Conservation (phyloP, 2,113 vertebrate species). For the Ammospiza nelsoni region DNA sequence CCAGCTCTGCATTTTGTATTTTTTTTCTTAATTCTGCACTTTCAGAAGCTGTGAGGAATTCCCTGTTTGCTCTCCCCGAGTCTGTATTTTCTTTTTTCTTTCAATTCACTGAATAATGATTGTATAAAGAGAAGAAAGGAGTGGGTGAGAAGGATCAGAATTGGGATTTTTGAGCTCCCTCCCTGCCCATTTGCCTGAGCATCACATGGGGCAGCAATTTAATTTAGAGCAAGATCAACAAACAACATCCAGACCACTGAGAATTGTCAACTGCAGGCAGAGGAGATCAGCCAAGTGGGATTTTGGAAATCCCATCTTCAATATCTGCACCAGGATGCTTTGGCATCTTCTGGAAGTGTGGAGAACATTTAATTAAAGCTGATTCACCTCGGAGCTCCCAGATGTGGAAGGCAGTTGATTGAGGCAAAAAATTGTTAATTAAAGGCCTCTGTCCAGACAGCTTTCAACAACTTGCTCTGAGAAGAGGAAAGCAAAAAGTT, state of each 20-base stretch:
- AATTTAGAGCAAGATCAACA: not conserved
- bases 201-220: not conserved
- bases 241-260: not conserved
- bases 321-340: not conserved
- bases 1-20: not conserved
- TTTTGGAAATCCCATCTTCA: slow-evolving; percentile 16
- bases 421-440: not conserved
- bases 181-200: not conserved
- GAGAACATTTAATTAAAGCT: slow-evolving; percentile 33
- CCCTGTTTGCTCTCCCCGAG: not conserved
- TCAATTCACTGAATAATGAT: not conserved
- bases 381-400: not conserved
- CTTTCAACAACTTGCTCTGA: not conserved
- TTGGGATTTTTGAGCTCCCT: not conserved
- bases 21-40: not conserved
- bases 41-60: not conserved
- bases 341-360: not conserved
- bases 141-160: not conserved
- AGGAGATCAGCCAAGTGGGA: not conserved
- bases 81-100: not conserved
- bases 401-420: not conserved
- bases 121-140: not conserved
- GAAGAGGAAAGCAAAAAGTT: not conserved
- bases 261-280: not conserved
- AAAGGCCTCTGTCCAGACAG: not conserved